These are phyloP conservation scores for Progne subis DNA, from an alignment of 2,113 vertebrate genomes.

Conservation along the genomic window DNA sequence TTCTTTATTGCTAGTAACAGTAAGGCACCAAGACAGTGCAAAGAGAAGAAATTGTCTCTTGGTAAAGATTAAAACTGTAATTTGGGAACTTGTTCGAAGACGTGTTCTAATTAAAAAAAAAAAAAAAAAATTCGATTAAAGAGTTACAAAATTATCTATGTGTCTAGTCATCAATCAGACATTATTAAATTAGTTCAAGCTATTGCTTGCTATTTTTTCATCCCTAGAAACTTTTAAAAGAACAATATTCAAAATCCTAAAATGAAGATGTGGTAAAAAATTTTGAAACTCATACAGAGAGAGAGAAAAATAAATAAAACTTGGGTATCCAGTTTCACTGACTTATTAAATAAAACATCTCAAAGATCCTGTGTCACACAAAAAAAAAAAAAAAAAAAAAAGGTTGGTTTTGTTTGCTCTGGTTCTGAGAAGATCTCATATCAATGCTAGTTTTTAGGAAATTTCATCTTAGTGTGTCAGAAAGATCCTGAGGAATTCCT, in stretches of 20 bases:
- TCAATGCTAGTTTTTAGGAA: neutral
- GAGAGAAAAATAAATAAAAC: neutral
- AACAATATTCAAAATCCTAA: neutral
- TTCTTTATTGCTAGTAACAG: neutral
- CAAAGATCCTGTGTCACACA: neutral
- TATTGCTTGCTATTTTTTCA: neutral
- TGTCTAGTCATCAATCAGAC: constrained; percentile 17
- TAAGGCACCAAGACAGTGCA: neutral
- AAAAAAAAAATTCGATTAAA: constrained; percentile 24
- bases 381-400: neutral
- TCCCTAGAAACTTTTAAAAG: neutral
- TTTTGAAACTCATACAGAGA: neutral
- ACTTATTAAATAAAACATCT: neutral
- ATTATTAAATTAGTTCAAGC: constrained; percentile 42
- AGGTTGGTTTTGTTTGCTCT: neutral
- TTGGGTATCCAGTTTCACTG: neutral
- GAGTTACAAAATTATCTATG: neutral
- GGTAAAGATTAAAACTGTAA: constrained; percentile 47
- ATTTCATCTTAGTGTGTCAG: neutral
- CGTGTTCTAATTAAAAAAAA: constrained; percentile 35
- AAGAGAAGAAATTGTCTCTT: constrained; percentile 46
- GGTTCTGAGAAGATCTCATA: neutral
- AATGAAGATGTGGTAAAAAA: neutral
- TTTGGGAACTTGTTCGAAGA: neutral
- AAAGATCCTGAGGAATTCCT: neutral